Evolutionary conservation across 30 jellyfish, hydroid and myxozoan species (phyloP), one percentile per base, ranked within the genome.

Genomic region (Phacellophora camtschatica): DNA sequence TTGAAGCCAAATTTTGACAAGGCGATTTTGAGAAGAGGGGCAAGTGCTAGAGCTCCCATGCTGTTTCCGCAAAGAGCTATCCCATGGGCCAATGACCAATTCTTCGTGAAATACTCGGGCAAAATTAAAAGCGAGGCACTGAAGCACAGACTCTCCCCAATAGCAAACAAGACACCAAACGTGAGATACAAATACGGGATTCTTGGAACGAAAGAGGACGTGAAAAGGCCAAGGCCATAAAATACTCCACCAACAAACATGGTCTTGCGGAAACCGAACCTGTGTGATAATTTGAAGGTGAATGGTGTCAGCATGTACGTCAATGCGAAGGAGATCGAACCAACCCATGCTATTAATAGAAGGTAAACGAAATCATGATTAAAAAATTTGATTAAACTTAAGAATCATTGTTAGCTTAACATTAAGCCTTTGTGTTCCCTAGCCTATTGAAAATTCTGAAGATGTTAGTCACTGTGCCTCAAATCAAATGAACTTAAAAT

Each of bases 41-140:
- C 89, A 35, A 90, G 50, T 7, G 92, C 96, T 66, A 90, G 64
- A 5, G 95, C 97, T 3, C 97, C 97, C 46, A 85, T 50, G 58
- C 97, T 94, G 77, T 83, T 83, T 22, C 97, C 97, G 23, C 92
- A 76, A 19, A 83, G 61, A 8, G 96, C 97, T n/a, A 90, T 74
- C 51, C 97, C 97, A 82, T 90, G 95, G 20, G 97, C 97, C 42
- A 82, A 35, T 9, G 95, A 74, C 96, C 95, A 90, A 68, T 90
- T 82, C 73, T 58, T 82, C 1, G 92, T 77, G 93, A 82, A 83
- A 42, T 90, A 90, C 74, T 58, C 83, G 3, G 97, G 97, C 56
- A 90, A 90, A 23, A 90, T 83, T 36, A 90, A 62, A 16, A 90
- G 77, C 1, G 97, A 90, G 10, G 94, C 92, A 37, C 95, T 82